A percentile compares a stretch with the other conserved stretches of the same genome.
phyloP scores from a whole-genome alignment of 2,888 invertebrate species.

The Lycocerus yunnanus region DNA sequence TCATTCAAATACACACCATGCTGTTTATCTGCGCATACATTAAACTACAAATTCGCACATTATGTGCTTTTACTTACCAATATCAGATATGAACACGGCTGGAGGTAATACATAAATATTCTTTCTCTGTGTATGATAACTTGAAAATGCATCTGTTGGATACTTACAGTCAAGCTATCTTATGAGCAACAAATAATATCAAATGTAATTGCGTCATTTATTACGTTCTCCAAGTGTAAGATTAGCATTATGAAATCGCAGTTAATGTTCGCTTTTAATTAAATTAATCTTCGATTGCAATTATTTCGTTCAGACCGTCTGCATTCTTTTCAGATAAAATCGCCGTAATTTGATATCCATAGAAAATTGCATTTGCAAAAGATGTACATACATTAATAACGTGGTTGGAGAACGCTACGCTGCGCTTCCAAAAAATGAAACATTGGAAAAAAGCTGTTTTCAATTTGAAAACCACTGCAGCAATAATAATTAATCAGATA shows the following conservation, averaged over 20 bases:
- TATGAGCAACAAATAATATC: not conserved
- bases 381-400: not conserved
- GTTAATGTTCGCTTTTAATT: not conserved
- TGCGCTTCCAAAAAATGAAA: not conserved
- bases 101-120: constrained; percentile 37
- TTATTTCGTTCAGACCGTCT: not conserved
- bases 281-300: not conserved
- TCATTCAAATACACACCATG: constrained; percentile 49
- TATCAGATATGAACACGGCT: constrained; percentile 43
- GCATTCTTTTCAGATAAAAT: not conserved
- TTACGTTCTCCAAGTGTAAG: not conserved
- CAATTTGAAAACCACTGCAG: not conserved
- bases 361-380: not conserved
- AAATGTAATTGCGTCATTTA: constrained; percentile 3
- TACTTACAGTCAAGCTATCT: not conserved
- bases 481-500: not conserved
- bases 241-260: not conserved
- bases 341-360: not conserved
- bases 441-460: not conserved
- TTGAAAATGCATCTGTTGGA: not conserved
- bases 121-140: constrained; percentile 3
- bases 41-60: constrained; percentile 35
- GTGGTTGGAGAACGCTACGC: no score
- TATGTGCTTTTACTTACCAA: constrained; percentile 44
- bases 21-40: constrained; percentile 45